Evolutionary conservation across 1,140 invertebrate species (phyloP).

Genomic region (Subanguina moxae): DNA sequence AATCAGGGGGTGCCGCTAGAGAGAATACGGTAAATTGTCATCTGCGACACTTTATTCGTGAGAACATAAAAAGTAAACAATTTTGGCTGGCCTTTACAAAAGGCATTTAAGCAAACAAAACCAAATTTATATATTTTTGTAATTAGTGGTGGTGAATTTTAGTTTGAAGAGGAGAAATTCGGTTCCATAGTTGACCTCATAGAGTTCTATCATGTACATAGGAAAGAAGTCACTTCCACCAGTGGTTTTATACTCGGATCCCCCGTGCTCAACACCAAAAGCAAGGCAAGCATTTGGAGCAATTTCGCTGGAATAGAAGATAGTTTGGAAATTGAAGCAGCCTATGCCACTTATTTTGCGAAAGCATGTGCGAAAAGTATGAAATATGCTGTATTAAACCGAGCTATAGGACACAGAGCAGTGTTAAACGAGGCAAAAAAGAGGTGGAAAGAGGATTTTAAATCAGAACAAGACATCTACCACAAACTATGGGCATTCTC

Average conservation of each 20-base stretch:
- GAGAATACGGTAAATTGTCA: too few species aligned
- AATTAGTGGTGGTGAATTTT: not conserved
- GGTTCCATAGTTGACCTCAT: constrained; percentile 15
- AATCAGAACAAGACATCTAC: not conserved
- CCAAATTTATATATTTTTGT: too few species aligned
- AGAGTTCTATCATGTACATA: constrained; percentile 14
- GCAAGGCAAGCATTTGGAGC: not conserved
- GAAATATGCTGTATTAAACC: not conserved
- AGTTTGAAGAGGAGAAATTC: constrained; percentile 28
- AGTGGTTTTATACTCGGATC: constrained; percentile 8
- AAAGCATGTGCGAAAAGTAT: too few species aligned
- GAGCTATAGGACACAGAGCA: not conserved
- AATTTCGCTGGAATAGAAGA: not conserved
- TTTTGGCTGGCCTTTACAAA: too few species aligned
- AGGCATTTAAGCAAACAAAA: too few species aligned
- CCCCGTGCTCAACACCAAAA: not conserved
- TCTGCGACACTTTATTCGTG: too few species aligned
- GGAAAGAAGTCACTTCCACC: constrained; percentile 11
- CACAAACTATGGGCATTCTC: not conserved
- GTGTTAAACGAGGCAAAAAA: constrained; percentile 13
- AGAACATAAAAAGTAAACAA: too few species aligned
- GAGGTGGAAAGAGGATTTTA: not conserved
- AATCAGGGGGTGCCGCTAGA: too few species aligned
- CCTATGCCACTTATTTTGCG: not conserved
- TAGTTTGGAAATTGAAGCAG: constrained; percentile 11